A percentile compares a stretch with the other conserved stretches of the same genome.
Conservation (phyloP, 2,797 vertebrate species). For the Premnoplex brunnescens region DNA sequence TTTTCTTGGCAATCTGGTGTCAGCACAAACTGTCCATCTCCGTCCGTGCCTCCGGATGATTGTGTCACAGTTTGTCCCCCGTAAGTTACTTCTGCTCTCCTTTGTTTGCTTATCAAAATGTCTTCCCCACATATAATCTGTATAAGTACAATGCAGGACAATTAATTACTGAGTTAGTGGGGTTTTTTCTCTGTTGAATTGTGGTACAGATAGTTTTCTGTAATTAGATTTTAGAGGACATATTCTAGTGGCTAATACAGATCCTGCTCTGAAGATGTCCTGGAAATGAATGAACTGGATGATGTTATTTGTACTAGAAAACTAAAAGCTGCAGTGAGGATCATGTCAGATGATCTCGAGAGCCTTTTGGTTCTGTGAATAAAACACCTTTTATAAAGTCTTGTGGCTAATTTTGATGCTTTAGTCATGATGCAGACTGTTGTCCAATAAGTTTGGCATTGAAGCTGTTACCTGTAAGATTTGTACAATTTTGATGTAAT, state of each 20-base stretch:
- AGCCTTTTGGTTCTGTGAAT: background rate
- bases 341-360: background rate
- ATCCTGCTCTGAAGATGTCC: background rate
- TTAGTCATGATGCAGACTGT: background rate
- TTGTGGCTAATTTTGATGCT: background rate
- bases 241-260: background rate
- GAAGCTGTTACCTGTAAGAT: background rate
- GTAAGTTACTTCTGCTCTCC: constrained; percentile 68
- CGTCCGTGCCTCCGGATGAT: constrained; percentile 89
- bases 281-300: background rate
- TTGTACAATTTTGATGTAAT: background rate
- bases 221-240: background rate
- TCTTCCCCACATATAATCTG: background rate
- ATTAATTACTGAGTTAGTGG: background rate
- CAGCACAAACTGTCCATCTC: constrained; percentile 94
- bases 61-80: constrained; percentile 85
- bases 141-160: background rate
- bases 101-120: background rate
- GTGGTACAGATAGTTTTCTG: background rate
- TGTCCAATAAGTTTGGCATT: background rate
- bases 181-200: accelerated
- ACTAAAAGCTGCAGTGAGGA: background rate
- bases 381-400: background rate
- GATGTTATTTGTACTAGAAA: background rate
- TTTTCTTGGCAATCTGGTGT: constrained; percentile 94